Base-by-base conservation (phyloP, 2,113 vertebrate genomes). In the Channa maculata region DNA sequence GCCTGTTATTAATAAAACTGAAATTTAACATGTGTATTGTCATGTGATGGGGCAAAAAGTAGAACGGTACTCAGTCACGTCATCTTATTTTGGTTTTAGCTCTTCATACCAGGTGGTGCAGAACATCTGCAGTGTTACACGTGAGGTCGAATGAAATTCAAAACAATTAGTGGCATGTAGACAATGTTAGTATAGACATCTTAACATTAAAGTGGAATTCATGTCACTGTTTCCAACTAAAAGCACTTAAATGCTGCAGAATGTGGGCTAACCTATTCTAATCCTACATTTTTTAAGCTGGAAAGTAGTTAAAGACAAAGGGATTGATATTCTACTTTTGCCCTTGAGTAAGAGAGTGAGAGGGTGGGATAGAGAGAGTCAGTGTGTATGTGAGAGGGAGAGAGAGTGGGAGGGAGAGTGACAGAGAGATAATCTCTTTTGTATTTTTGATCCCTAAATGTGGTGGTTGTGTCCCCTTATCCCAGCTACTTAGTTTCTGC, bases 401-500 rank as follows among this genome's bases (percentile, higher is more conserved):
- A 66, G 4, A 13, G 36, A 15, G 6, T 34, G 59, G 15, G 70
- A 51, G 44, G 38, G 53, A 54, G 64, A 80, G 70, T 48, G 64
- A 88, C 77, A 71, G 74, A 69, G 77, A 86, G 67, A 88, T 91
- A 88, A 91, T 91, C 89, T 84, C 92, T 92, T 90, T 92, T 92
- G 82, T 92, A 83, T 86, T 91, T 94, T 91, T 94, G 79, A 92
- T 92, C 91, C 92, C 82, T 90, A 93, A 94, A 93, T 91, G 91
- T 91, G 90, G 86, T 77, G 88, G 74, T 88, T 92, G 74, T 85
- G 77, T 92, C 79, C 88, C 69, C 69, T 87, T 84, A 92, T 90
- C 88, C 79, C 57, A 80, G 92, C 91, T 88, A 91, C 89, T 91
- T 87, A 89, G 86, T 86, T 81, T 82, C 71, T 84, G 84, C 84